These are phyloP conservation scores for Drosophila demipolita DNA, from an alignment of 2,888 invertebrate species.

Conservation along the genomic window DNA sequence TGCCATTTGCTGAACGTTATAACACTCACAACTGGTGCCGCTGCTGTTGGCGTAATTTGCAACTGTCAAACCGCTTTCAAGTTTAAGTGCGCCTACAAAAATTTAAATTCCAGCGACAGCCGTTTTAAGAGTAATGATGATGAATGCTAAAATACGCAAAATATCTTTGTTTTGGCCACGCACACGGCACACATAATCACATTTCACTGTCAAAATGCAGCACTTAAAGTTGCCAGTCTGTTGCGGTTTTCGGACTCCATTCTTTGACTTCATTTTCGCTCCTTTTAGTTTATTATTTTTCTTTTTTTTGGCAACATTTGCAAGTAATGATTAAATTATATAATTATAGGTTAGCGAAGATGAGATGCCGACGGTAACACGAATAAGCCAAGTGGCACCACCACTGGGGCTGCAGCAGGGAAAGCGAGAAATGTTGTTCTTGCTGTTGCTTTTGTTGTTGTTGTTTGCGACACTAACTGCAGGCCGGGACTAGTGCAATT, in stretches of 20 bases:
- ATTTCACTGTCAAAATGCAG: conserved; percentile 74
- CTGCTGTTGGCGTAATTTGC: conserved; percentile 59
- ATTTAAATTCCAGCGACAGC: conserved; percentile 52
- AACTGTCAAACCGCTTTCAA: conserved; percentile 72
- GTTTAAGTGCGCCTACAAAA: conserved; percentile 68
- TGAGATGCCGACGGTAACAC: conserved; percentile 65
- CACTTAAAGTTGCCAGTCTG: conserved; percentile 59
- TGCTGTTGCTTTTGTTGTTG: conserved; percentile 13
- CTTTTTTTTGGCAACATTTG: conserved; percentile 78
- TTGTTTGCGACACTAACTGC: conserved; percentile 83
- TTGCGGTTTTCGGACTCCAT: conserved; percentile 47
- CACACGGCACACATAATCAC: conserved; percentile 62
- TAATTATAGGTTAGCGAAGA: conserved; percentile 80
- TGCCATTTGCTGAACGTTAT: conserved; percentile 8
- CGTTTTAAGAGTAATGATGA: conserved; percentile 72
- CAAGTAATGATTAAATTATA: conserved; percentile 83
- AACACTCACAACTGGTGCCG: conserved; percentile 23
- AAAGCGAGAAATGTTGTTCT: conserved; percentile 1
- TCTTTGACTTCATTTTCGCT: conserved; percentile 31
- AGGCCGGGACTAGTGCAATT: conserved; percentile 89
- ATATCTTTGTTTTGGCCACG: conserved; percentile 71
- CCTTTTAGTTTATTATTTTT: conserved; percentile 24
- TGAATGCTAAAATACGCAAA: conserved; percentile 77
- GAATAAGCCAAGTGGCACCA: conserved; percentile 38
- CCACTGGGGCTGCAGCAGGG: conserved; percentile 13